Conservation (phyloP, 2,113 vertebrate genomes). For the Zootoca vivipara region DNA sequence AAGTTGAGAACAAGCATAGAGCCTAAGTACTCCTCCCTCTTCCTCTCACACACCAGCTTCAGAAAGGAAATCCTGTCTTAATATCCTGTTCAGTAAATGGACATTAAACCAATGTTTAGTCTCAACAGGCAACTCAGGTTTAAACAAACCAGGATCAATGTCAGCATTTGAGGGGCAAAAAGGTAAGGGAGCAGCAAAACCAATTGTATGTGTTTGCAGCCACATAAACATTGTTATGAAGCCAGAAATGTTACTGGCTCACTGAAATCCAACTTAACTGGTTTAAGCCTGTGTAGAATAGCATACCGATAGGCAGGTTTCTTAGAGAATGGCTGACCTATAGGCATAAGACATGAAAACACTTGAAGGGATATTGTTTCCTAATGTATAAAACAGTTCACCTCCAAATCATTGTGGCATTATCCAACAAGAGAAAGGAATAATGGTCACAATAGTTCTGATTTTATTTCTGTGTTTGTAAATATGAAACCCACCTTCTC, state of each 20-base stretch:
- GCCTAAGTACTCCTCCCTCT: not conserved
- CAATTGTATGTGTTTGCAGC: not conserved
- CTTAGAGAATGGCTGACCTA: not conserved
- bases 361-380: not conserved
- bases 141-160: not conserved
- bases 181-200: not conserved
- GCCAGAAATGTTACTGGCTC: not conserved
- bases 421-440: no score
- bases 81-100: not conserved
- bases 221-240: not conserved
- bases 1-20: not conserved
- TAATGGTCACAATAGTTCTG: not conserved
- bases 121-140: not conserved
- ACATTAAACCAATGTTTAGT: not conserved
- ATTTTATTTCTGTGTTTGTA: no score
- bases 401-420: not conserved
- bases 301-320: not conserved
- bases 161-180: not conserved
- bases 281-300: not conserved
- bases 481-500: no score
- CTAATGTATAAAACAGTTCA: not conserved
- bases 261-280: not conserved
- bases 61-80: not conserved
- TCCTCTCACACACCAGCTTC: not conserved
- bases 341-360: not conserved